A percentile compares a stretch with the other conserved stretches of the same genome.
Conservation (phyloP, 2,113 vertebrate species). For the Euleptes europaea region DNA sequence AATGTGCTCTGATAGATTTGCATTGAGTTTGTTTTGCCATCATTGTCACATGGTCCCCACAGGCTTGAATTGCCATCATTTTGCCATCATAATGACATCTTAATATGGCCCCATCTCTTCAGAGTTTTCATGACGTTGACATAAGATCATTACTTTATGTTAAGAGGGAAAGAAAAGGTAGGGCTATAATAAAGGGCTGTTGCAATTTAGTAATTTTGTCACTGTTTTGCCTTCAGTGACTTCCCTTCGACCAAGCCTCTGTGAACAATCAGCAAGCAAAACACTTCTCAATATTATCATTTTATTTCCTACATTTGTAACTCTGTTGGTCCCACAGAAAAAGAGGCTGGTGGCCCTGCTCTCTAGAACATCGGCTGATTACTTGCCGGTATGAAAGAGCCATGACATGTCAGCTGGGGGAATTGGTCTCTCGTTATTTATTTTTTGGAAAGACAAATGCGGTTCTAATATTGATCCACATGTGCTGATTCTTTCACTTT, state of each 20-base stretch:
- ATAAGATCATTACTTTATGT: conserved; percentile 62
- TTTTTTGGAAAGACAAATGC: too few relatives aligned
- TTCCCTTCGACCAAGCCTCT: not conserved
- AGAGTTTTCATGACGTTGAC: conserved; percentile 59
- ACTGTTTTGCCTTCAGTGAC: conserved; percentile 27
- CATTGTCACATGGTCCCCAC: conserved; percentile 51
- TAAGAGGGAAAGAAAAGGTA: conserved; percentile 38
- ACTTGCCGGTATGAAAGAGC: not conserved
- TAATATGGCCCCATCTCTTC: conserved; percentile 62
- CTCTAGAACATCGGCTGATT: not conserved
- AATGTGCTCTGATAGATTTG: conserved; percentile 56
- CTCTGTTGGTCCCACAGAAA: not conserved
- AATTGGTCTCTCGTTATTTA: too few relatives aligned
- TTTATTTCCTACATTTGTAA: not conserved
- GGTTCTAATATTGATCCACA: too few relatives aligned
- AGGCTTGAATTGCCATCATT: conserved; percentile 61
- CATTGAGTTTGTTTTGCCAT: conserved; percentile 60
- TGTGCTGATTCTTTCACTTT: too few relatives aligned
- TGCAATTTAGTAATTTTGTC: conserved; percentile 42
- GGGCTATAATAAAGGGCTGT: conserved; percentile 37
- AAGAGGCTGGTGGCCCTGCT: not conserved
- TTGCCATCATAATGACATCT: conserved; percentile 70
- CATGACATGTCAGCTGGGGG: too few relatives aligned
- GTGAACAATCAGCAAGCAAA: not conserved
- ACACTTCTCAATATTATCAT: not conserved